Evolutionary conservation across 2,888 invertebrate species (phyloP).

Genomic region (Nematopogon swammerdamellus): DNA sequence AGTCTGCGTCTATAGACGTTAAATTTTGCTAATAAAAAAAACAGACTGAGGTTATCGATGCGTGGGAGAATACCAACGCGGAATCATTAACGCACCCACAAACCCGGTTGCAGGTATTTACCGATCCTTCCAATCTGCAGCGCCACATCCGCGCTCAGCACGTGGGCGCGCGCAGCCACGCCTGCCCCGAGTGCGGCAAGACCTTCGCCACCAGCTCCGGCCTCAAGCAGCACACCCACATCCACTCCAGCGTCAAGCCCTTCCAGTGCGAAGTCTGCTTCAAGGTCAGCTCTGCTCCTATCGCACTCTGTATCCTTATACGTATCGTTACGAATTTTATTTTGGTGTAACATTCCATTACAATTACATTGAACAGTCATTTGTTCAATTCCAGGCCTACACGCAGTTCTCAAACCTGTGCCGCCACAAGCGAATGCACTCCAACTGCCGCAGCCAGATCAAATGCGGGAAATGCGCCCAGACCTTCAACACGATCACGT

Average conservation of each 20-base stretch:
- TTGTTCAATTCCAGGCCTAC: conserved; percentile 67
- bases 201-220: conserved; percentile 98
- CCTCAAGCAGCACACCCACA: conserved; percentile 98
- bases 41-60: no score
- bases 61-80: no score
- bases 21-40: no score
- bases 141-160: conserved; percentile 95
- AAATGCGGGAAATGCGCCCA: conserved; percentile 95
- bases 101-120: conserved; percentile 79
- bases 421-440: conserved; percentile 99
- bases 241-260: conserved; percentile 97
- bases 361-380: no score
- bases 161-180: conserved; percentile 94
- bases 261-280: conserved; percentile 96
- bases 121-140: conserved; percentile 94
- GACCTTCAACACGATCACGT: conserved; percentile 87
- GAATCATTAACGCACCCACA: no score
- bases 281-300: conserved; percentile 64
- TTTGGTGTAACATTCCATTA: no score
- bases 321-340: background rate
- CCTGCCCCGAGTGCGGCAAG: conserved; percentile 98
- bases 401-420: conserved; percentile 99
- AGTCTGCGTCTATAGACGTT: no score
- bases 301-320: background rate
- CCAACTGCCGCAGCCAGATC: conserved; percentile 89